phyloP scores from a whole-genome alignment of 2,113 vertebrate species.

The Austrofundulus limnaeus region DNA sequence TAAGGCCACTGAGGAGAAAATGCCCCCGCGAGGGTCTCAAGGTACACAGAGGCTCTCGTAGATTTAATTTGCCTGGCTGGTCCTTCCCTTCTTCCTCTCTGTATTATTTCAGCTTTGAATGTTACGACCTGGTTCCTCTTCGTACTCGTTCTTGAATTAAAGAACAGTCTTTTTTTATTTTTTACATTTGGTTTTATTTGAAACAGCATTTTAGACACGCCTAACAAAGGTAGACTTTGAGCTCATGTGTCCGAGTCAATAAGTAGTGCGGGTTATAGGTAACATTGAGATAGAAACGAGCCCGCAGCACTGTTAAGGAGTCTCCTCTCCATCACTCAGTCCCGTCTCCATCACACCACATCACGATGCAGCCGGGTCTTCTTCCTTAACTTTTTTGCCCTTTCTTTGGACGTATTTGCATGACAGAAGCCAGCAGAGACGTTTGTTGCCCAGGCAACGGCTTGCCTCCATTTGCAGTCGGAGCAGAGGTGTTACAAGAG shows the following conservation, averaged over 20 bases:
- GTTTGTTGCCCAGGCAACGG: slow-evolving; percentile 77
- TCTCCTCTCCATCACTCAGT: slow-evolving; percentile 52
- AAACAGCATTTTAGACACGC: not conserved
- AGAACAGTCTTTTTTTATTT: slow-evolving; percentile 28
- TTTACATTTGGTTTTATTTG: slow-evolving; percentile 3
- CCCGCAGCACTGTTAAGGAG: slow-evolving; percentile 48
- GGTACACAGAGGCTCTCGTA: slow-evolving; percentile 63
- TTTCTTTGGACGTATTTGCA: slow-evolving; percentile 72
- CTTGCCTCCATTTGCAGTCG: slow-evolving; percentile 75
- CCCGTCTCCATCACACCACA: slow-evolving; percentile 50
- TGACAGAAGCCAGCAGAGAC: slow-evolving; percentile 72
- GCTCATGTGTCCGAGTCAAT: slow-evolving; percentile 20
- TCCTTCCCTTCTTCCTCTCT: slow-evolving; percentile 54
- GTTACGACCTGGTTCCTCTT: slow-evolving; percentile 39
- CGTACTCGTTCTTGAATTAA: slow-evolving; percentile 24
- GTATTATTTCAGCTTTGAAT: slow-evolving; percentile 60
- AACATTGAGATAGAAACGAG: slow-evolving; percentile 38
- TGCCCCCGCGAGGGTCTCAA: slow-evolving; percentile 68
- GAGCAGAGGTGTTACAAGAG: slow-evolving; percentile 75
- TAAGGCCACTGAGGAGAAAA: slow-evolving; percentile 72
- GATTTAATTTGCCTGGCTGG: slow-evolving; percentile 73
- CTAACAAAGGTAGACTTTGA: slow-evolving; percentile 11
- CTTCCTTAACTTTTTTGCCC: slow-evolving; percentile 74
- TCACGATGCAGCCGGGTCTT: slow-evolving; percentile 64
- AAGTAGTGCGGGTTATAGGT: slow-evolving; percentile 20